A percentile compares a stretch with the other conserved stretches of the same genome.
These are phyloP conservation scores for Arrhamphus sclerolepis DNA, from an alignment of 2,797 vertebrate genomes.

Conservation along the genomic window DNA sequence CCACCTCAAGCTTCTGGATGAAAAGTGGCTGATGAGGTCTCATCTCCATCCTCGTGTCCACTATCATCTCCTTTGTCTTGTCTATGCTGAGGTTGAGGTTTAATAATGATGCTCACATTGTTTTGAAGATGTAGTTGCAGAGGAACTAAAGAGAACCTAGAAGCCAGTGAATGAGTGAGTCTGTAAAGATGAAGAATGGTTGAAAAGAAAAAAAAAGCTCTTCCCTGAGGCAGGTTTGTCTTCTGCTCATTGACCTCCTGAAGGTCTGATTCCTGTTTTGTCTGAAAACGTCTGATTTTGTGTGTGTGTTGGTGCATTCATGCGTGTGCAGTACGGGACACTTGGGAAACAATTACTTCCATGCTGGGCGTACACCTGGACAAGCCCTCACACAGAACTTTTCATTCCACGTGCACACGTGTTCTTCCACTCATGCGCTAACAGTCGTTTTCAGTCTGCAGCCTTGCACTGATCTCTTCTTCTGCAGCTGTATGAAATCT, in stretches of 20 bases:
- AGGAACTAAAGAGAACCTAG: too few relatives aligned
- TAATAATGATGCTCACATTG: too few relatives aligned
- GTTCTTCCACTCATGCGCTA: slow-evolving; percentile 14
- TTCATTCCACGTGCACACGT: slow-evolving; percentile 21
- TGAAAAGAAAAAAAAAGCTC: slow-evolving; percentile 16
- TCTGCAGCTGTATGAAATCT: slow-evolving; percentile 39
- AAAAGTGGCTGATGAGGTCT: too few relatives aligned
- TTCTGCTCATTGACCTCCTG: slow-evolving; percentile 42
- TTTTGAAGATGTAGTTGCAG: too few relatives aligned
- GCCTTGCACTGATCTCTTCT: slow-evolving; percentile 33
- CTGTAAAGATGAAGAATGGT: slow-evolving; percentile 31
- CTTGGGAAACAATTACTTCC: slow-evolving; percentile 61
- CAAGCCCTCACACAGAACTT: slow-evolving; percentile 33
- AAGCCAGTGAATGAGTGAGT: slow-evolving; percentile 2
- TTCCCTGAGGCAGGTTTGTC: slow-evolving; percentile 29
- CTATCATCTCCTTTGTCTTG: too few relatives aligned
- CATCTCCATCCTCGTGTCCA: too few relatives aligned
- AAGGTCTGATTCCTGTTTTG: slow-evolving; percentile 33
- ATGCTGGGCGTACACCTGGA: slow-evolving; percentile 63
- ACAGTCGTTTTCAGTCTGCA: slow-evolving; percentile 13
- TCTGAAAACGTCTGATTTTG: slow-evolving; percentile 35
- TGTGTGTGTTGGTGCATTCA: slow-evolving; percentile 16
- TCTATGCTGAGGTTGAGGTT: too few relatives aligned
- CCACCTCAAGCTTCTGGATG: too few relatives aligned
- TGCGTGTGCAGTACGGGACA: slow-evolving; percentile 24